Percentiles rank a stretch among this genome's conserved stretches.
Evolutionary conservation across 2,888 invertebrate genomes (phyloP).

Genomic region (Monochamus alternatus): DNA sequence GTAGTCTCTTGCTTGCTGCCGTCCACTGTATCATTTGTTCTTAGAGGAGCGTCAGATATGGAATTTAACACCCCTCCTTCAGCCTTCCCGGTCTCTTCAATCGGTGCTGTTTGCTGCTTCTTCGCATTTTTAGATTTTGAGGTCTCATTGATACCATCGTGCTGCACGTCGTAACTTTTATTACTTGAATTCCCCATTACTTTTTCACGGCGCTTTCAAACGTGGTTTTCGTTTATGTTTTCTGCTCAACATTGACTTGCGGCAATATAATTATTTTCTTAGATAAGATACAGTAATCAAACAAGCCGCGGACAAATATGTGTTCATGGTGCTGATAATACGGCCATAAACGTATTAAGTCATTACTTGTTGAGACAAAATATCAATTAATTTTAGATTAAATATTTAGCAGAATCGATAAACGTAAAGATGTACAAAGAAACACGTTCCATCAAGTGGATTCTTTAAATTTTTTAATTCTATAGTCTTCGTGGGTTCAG

Average conservation of each 20-base stretch:
- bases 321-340: constrained; percentile 14
- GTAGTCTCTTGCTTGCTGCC: constrained; percentile 46
- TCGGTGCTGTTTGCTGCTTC: background rate
- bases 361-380: background rate
- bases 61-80: constrained; percentile 32
- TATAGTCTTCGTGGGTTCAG: too few relatives aligned
- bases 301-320: constrained; percentile 40
- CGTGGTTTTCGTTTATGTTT: constrained; percentile 4
- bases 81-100: constrained; percentile 13
- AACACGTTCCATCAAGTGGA: too few relatives aligned
- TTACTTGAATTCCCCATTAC: constrained; percentile 30
- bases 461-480: too few relatives aligned
- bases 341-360: constrained; percentile 8
- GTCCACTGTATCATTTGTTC: constrained; percentile 50
- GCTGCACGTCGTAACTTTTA: constrained; percentile 29
- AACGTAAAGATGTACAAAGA: too few relatives aligned
- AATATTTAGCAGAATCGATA: too few relatives aligned
- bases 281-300: constrained; percentile 48
- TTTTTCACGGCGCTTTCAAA: background rate
- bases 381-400: background rate
- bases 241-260: constrained; percentile 14
- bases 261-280: constrained; percentile 36
- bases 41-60: constrained; percentile 45
- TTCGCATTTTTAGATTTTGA: background rate
- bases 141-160: background rate